Base-by-base conservation (phyloP, 2,113 vertebrate species). In the Lucifuga dentata region DNA sequence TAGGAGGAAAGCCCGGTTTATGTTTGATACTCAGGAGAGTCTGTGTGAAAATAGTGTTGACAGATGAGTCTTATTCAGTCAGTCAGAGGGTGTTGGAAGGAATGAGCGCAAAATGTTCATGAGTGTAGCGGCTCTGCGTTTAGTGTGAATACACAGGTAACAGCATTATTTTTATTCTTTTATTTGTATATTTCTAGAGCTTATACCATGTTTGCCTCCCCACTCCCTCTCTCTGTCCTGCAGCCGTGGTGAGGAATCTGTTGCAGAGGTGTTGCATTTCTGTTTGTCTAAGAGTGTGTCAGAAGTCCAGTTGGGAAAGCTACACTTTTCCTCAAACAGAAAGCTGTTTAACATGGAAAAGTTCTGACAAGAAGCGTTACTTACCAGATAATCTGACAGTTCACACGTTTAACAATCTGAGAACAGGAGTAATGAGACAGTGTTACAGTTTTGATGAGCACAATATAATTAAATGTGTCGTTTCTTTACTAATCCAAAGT, bases 201-300 rank as follows among this genome's bases (percentile, higher is more conserved):
- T n/a, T 41, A 6, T 11, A 17, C 23, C 38, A 40, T 29, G 38
- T 36, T 0, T 68, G 26, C 62, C 61, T 63, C n/a, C 23, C 52
- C 38, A 57, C 29, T 35, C 50, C 55, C 60, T 38, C 57, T 49
- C 41, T 70, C 58, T 23, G 44, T 61, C 56, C 67, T 89, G 73
- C 85, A 86, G 69, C 80, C 39, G 46, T 64, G 69, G 83, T 90
- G 90, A 89, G 91, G 90, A 93, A 93, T 93, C 82, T 91, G 72
- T 86, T 85, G 86, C 59, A 67, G 77, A 87, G 80, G 91, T 92
- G 88, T 83, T 91, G 90, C 84, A 90, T 91, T 92, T 91, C 77
- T 89, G 68, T 80, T 89, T 86, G 82, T 78, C 50, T 62, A 59
- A 48, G 67, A 52, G 51, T 79, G 66, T 73, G 50, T 87, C 69